A percentile compares a stretch with the other conserved stretches of the same genome.
These are phyloP conservation scores for Neodiprion virginianus DNA, from an alignment of 1,140 invertebrate genomes.

Conservation along the genomic window DNA sequence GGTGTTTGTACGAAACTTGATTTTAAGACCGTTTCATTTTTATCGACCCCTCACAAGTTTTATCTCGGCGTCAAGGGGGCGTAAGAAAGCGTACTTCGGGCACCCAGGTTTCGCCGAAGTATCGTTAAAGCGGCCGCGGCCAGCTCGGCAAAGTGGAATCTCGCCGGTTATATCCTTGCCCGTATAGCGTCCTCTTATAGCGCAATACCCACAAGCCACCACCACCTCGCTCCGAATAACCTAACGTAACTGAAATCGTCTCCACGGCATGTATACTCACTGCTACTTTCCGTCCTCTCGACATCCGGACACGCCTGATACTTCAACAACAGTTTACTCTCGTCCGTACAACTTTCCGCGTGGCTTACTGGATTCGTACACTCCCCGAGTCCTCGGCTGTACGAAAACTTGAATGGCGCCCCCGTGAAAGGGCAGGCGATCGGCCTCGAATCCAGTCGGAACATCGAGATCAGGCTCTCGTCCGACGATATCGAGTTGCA, in stretches of 20 bases:
- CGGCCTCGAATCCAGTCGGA: slow-evolving; percentile 70
- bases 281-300: slow-evolving; percentile 60
- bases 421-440: slow-evolving; percentile 76
- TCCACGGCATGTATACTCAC: slow-evolving; percentile 42
- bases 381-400: slow-evolving; percentile 70
- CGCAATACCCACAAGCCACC: too few relatives aligned
- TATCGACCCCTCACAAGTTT: neutral
- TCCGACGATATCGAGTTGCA: slow-evolving; percentile 75
- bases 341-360: slow-evolving; percentile 71
- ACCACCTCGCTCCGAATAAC: too few relatives aligned
- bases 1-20: slow-evolving; percentile 2
- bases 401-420: slow-evolving; percentile 82
- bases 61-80: neutral
- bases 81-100: too few relatives aligned
- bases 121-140: too few relatives aligned
- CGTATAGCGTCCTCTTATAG: too few relatives aligned
- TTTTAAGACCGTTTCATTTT: slow-evolving; percentile 5
- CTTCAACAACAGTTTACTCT: slow-evolving; percentile 67
- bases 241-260: neutral
- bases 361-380: slow-evolving; percentile 66
- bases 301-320: slow-evolving; percentile 74
- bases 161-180: neutral
- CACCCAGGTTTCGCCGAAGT: too few relatives aligned
- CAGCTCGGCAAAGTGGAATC: neutral
- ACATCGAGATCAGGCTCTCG: slow-evolving; percentile 77